A percentile compares a stretch with the other conserved stretches of the same genome.
These are phyloP conservation scores for Alethe castanea DNA, from an alignment of 2,113 vertebrate genomes.

Conservation along the genomic window DNA sequence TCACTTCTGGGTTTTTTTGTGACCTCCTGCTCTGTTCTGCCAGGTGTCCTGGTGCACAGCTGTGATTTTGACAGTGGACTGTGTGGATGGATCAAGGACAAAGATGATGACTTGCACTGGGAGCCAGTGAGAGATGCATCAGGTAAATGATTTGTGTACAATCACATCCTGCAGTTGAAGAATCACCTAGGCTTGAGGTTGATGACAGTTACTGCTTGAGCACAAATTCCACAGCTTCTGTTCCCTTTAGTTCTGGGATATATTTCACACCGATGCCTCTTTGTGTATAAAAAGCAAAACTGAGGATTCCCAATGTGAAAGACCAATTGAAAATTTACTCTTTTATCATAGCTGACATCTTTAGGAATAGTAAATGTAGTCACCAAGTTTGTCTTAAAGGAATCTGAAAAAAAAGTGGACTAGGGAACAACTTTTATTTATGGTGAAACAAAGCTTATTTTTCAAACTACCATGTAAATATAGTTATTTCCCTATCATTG, in stretches of 20 bases:
- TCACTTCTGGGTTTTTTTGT: not conserved
- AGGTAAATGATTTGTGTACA: slow-evolving; percentile 39
- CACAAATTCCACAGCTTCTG: not conserved
- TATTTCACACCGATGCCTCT: not conserved
- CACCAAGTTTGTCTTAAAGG: not conserved
- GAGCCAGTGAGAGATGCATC: slow-evolving; percentile 78
- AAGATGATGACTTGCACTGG: slow-evolving; percentile 88
- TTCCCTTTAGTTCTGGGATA: not conserved
- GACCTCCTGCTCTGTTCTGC: not conserved
- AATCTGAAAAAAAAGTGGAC: not conserved
- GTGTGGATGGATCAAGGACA: slow-evolving; percentile 90
- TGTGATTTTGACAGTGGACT: slow-evolving; percentile 92
- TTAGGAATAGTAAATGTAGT: not conserved
- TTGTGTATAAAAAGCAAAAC: not conserved
- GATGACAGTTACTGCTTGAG: not conserved
- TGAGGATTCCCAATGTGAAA: not conserved
- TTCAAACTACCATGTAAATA: not conserved
- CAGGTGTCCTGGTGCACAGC: slow-evolving; percentile 85
- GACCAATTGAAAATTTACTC: not conserved
- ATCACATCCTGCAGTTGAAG: not conserved
- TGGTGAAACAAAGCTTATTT: not conserved
- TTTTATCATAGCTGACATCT: not conserved
- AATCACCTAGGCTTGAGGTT: not conserved
- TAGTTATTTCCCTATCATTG: not conserved
- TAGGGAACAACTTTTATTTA: not conserved